Conservation (phyloP, 92 coral and sea anemone genomes). For the Porites divaricata region DNA sequence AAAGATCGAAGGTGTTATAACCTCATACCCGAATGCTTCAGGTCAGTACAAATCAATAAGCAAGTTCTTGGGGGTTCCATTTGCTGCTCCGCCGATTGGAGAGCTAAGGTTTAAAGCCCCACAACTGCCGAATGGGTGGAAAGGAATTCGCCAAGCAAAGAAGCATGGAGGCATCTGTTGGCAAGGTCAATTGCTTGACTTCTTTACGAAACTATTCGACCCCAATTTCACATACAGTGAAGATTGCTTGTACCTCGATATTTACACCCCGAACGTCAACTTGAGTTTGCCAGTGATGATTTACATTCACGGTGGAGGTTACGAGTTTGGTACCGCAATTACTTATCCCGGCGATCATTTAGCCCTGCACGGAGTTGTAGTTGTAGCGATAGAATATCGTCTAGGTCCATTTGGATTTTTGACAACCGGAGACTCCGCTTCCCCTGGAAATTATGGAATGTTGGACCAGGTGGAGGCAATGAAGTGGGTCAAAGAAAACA, state of each 20-base stretch:
- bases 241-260: constrained; percentile 42
- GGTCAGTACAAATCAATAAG: constrained; percentile 24
- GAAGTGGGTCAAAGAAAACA: constrained; percentile 71
- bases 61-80: constrained; percentile 71
- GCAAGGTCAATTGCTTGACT: constrained; percentile 16
- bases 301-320: constrained; percentile 56
- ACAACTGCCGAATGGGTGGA: constrained; percentile 52
- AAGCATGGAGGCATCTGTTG: constrained; percentile 57
- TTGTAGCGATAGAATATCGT: constrained; percentile 40
- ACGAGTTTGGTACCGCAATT: constrained; percentile 42
- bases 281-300: constrained; percentile 51
- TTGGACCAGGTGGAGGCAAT: constrained; percentile 75
- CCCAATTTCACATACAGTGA: constrained; percentile 15
- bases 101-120: constrained; percentile 60
- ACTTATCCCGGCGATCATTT: constrained; percentile 10
- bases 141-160: constrained; percentile 36
- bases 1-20: constrained; percentile 10
- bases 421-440: constrained; percentile 45
- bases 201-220: not conserved
- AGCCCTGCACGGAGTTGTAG: not conserved
- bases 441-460: constrained; percentile 71
- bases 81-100: constrained; percentile 58
- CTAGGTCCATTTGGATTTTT: constrained; percentile 24
- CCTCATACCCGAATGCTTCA: not conserved
- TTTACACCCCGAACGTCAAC: constrained; percentile 20